Percentiles rank a stretch among this genome's conserved stretches.
Conservation (phyloP, 1,140 invertebrate species). For the Penaeus indicus region DNA sequence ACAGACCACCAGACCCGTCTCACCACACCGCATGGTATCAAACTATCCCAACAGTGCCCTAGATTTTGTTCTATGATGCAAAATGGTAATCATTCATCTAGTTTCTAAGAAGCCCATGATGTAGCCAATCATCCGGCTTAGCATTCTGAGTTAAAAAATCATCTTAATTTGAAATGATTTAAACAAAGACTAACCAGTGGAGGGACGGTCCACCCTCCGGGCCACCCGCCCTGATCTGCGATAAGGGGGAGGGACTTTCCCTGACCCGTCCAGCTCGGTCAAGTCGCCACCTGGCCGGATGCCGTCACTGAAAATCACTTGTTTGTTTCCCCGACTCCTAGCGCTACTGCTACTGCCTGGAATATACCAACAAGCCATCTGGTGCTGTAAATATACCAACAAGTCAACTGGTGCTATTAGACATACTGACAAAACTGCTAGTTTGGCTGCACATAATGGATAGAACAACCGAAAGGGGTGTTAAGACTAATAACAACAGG, state of each 20-base stretch:
- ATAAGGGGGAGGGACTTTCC: conserved; percentile 66
- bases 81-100: too few relatives aligned
- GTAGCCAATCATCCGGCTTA: not conserved
- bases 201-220: conserved; percentile 57
- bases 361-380: conserved; percentile 31
- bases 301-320: conserved; percentile 93
- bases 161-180: not conserved
- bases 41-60: too few relatives aligned
- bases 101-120: not conserved
- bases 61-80: too few relatives aligned
- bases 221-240: conserved; percentile 47
- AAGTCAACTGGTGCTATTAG: conserved; percentile 18
- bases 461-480: not conserved
- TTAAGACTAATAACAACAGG: not conserved
- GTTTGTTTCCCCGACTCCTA: conserved; percentile 76
- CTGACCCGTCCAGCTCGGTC: conserved; percentile 79
- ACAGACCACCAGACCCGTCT: too few relatives aligned
- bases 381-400: conserved; percentile 15
- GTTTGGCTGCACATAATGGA: not conserved
- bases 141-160: not conserved
- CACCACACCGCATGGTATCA: too few relatives aligned
- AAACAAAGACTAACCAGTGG: conserved; percentile 41
- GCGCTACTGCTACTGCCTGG: conserved; percentile 56
- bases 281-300: conserved; percentile 91
- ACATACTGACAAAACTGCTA: conserved; percentile 8